phyloP scores from a whole-genome alignment of 2,113 vertebrate genomes.

The Zootoca vivipara region DNA sequence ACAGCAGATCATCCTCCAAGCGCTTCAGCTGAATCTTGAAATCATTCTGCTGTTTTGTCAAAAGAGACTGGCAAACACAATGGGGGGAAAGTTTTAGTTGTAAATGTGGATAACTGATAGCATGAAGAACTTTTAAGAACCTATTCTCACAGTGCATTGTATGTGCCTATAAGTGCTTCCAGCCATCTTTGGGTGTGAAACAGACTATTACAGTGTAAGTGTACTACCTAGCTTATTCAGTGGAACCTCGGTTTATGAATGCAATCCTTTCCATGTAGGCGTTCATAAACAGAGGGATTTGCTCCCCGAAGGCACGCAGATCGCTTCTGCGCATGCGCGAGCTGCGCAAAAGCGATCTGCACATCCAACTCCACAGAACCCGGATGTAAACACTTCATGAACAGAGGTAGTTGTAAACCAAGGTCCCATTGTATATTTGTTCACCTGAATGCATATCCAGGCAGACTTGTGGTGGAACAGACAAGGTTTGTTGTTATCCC shows the following conservation, averaged over 20 bases:
- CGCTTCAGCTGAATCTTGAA: slow-evolving; percentile 82
- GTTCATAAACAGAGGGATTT: no score
- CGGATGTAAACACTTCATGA: no score
- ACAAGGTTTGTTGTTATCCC: neutral
- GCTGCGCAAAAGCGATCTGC: no score
- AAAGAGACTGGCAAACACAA: slow-evolving; percentile 65
- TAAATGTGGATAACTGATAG: neutral
- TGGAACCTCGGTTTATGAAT: no score
- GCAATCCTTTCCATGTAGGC: no score
- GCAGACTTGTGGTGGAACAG: neutral
- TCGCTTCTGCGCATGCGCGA: no score
- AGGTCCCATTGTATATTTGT: no score
- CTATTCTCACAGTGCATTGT: neutral
- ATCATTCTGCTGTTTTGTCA: slow-evolving; percentile 84
- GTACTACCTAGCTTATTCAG: no score
- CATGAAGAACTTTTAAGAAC: neutral
- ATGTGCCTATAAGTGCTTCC: neutral
- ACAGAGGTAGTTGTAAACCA: no score
- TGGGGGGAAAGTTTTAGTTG: neutral
- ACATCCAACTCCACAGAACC: no score
- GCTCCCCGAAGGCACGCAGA: no score
- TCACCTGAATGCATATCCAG: neutral
- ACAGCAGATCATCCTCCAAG: slow-evolving; percentile 81
- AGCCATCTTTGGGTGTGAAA: neutral
- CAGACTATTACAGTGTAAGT: neutral